These are phyloP conservation scores for Cancer borealis DNA, from an alignment of 2,888 invertebrate genomes.

Conservation along the genomic window DNA sequence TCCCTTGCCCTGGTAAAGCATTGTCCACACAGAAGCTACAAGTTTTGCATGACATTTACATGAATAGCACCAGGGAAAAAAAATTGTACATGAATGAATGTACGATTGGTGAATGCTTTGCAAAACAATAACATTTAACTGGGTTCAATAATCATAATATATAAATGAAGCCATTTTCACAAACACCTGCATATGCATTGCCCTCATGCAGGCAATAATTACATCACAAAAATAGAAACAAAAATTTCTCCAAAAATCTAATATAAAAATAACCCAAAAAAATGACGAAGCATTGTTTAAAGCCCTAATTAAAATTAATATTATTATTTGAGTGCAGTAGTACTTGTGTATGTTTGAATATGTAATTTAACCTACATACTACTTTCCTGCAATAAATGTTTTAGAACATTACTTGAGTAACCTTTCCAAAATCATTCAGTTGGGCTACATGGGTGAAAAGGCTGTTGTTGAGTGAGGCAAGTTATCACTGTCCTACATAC, in stretches of 20 bases:
- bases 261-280: not conserved
- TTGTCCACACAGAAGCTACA: not conserved
- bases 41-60: not conserved
- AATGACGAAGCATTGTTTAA: not conserved
- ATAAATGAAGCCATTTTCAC: not conserved
- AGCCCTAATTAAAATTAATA: not conserved
- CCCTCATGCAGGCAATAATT: not conserved
- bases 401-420: not conserved
- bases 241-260: not conserved
- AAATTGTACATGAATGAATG: not conserved
- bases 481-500: not conserved
- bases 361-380: not conserved
- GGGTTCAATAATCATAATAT: not conserved
- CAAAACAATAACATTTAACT: not conserved
- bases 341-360: not conserved
- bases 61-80: not conserved
- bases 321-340: not conserved
- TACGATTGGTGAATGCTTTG: not conserved
- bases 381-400: not conserved
- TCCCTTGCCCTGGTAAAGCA: not conserved
- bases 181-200: slow-evolving; percentile 10
- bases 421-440: not conserved
- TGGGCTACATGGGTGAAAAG: not conserved
- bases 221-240: not conserved
- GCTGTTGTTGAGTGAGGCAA: not conserved